Percentiles rank a stretch among this genome's conserved stretches.
Conservation (phyloP, 2,888 invertebrate species). For the Spisula subtruncata region DNA sequence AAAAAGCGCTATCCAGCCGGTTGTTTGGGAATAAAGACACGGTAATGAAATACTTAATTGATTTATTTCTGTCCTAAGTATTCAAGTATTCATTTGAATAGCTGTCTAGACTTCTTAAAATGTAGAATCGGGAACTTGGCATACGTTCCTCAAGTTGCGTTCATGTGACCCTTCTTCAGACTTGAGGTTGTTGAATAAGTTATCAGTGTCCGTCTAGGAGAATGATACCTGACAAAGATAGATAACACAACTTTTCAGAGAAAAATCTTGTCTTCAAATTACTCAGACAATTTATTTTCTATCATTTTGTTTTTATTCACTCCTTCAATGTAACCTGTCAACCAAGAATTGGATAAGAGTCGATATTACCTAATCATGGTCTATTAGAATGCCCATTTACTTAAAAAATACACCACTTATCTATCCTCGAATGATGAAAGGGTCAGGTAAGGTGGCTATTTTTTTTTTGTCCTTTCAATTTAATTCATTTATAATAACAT, state of each 20-base stretch:
- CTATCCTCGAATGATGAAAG: no score
- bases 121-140: no score
- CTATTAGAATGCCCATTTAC: no score
- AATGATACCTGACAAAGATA: neutral
- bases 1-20: neutral
- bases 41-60: neutral
- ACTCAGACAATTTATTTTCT: neutral
- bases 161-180: neutral
- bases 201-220: neutral
- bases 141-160: neutral
- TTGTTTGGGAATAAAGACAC: neutral
- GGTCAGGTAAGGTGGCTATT: no score
- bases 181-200: neutral
- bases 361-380: no score
- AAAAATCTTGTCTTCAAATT: neutral
- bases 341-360: no score
- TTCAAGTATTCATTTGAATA: neutral
- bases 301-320: no score
- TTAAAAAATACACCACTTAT: no score
- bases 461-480: no score
- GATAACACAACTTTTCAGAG: neutral
- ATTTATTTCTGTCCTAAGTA: slow-evolving; percentile 3
- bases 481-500: no score
- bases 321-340: no score
- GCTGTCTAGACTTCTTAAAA: neutral